Conservation (phyloP, 2,113 vertebrate genomes). For the Lagenorhynchus albirostris region DNA sequence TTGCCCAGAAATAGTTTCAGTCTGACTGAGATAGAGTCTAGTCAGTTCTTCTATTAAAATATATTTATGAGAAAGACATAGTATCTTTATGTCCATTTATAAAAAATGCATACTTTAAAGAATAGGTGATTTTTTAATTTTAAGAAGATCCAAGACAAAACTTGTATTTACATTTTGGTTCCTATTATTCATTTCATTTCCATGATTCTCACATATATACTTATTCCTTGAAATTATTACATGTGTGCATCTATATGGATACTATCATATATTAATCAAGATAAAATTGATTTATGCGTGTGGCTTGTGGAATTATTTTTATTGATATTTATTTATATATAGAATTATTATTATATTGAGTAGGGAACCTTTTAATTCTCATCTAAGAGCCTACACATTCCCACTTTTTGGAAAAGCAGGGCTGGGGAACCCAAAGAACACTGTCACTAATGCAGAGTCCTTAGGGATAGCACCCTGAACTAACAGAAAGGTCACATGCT, state of each 20-base stretch:
- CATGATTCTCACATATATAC: neutral
- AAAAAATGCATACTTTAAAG: neutral
- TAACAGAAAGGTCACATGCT: neutral
- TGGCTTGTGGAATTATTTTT: neutral
- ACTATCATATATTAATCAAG: neutral
- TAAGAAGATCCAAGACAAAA: neutral
- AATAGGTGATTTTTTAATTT: slow-evolving; percentile 15
- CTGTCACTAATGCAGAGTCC: neutral
- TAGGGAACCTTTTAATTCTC: neutral
- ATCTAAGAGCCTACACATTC: neutral
- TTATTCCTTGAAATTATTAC: neutral
- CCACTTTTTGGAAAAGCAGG: neutral
- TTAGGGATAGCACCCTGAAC: neutral
- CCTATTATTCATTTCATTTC: slow-evolving; percentile 7
- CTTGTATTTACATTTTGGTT: neutral
- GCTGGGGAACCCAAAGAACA: neutral
- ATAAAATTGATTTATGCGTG: neutral
- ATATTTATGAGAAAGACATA: neutral
- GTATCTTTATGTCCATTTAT: neutral
- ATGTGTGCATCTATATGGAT: neutral
- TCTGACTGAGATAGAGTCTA: neutral
- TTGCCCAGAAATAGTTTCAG: neutral
- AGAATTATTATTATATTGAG: neutral
- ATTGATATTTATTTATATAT: neutral
- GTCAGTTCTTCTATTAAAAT: neutral